phyloP scores from a whole-genome alignment of 1,140 invertebrate species.

The Bombus terrestris region DNA sequence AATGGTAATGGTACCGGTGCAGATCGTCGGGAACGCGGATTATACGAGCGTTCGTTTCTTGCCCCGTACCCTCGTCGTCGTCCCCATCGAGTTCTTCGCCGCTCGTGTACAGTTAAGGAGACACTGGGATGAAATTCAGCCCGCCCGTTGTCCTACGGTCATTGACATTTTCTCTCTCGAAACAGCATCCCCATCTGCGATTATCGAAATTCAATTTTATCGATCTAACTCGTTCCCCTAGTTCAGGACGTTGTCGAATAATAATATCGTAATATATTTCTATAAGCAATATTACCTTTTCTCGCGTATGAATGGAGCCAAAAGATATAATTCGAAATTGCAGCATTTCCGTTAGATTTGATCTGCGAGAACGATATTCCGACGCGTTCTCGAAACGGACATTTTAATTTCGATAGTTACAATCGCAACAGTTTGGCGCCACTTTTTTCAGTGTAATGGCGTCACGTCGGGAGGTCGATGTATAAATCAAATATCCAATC shows the following conservation, averaged over 20 bases:
- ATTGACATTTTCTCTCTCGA: slow-evolving; percentile 47
- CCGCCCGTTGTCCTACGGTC: slow-evolving; percentile 59
- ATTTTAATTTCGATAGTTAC: background rate
- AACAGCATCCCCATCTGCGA: background rate
- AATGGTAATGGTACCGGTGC: slow-evolving; percentile 60
- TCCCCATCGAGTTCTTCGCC: slow-evolving; percentile 49
- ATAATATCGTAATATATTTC: too few relatives aligned
- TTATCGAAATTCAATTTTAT: background rate
- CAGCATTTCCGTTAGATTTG: too few relatives aligned
- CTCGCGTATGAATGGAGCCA: fast-evolving
- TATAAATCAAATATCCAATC: background rate
- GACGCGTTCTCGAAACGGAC: background rate
- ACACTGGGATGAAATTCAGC: slow-evolving; percentile 66
- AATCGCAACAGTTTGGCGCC: background rate
- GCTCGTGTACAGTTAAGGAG: slow-evolving; percentile 72
- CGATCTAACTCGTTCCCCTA: too few relatives aligned
- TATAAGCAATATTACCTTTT: background rate
- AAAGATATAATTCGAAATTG: too few relatives aligned
- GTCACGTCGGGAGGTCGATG: background rate
- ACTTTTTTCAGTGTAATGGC: background rate
- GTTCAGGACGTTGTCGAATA: background rate
- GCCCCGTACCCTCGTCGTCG: slow-evolving; percentile 45
- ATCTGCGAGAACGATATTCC: background rate
- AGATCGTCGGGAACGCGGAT: slow-evolving; percentile 63
- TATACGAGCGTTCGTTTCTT: slow-evolving; percentile 71